Evolutionary conservation across 2,888 invertebrate species (phyloP).

Genomic region (Candidula unifasciata): DNA sequence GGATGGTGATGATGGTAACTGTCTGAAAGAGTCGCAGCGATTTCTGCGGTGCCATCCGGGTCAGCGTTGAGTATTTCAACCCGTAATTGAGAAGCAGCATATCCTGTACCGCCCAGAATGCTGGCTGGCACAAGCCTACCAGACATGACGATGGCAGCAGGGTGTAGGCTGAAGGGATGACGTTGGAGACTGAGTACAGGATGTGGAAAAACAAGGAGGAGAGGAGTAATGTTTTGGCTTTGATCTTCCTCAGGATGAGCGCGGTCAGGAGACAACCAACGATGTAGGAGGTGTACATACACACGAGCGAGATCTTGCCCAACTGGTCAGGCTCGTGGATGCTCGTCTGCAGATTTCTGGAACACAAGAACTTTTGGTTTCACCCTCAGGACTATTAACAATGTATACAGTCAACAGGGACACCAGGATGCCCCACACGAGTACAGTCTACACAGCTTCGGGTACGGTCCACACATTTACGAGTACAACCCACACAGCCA

Average conservation of each 20-base stretch:
- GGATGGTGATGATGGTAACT: slow-evolving; percentile 69
- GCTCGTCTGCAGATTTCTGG: slow-evolving; percentile 69
- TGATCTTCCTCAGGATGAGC: slow-evolving; percentile 63
- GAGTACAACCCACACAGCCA: no score
- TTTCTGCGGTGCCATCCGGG: slow-evolving; percentile 64
- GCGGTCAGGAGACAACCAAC: slow-evolving; percentile 66
- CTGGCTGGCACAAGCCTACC: slow-evolving; percentile 70
- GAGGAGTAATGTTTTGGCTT: slow-evolving; percentile 68
- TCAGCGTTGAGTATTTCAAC: slow-evolving; percentile 67
- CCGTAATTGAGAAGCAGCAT: slow-evolving; percentile 67
- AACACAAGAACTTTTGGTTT: neutral
- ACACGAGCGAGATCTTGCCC: slow-evolving; percentile 66
- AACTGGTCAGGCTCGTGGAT: slow-evolving; percentile 63
- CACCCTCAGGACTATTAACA: no score
- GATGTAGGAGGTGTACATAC: slow-evolving; percentile 67
- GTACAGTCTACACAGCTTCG: no score
- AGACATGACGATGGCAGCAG: slow-evolving; percentile 66
- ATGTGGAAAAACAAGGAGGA: slow-evolving; percentile 69
- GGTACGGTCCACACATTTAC: no score
- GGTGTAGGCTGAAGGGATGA: slow-evolving; percentile 68
- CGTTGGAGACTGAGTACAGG: slow-evolving; percentile 67
- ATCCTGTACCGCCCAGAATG: slow-evolving; percentile 71
- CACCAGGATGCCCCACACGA: no score
- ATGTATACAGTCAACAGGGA: no score
- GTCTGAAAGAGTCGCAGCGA: slow-evolving; percentile 70